Evolutionary conservation across 2,113 vertebrate genomes (phyloP).

Genomic region (Budorcas taxicolor): DNA sequence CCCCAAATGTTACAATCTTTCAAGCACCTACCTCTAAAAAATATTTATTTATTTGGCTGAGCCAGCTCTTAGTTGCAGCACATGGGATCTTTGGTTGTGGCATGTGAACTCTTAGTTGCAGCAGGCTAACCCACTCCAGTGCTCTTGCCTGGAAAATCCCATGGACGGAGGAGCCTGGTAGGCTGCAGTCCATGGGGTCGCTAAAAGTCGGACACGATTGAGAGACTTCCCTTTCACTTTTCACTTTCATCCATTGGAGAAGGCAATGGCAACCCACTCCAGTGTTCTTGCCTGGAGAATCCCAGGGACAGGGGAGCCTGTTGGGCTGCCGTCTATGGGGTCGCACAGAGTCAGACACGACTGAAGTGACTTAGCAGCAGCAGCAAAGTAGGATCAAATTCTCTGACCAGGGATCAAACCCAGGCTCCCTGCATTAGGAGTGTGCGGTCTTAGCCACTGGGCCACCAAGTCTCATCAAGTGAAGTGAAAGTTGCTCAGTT

Average conservation of each 20-base stretch:
- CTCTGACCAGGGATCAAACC: not conserved
- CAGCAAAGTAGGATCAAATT: not conserved
- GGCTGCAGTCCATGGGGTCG: too few relatives aligned
- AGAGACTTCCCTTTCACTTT: too few relatives aligned
- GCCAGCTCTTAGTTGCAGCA: not conserved
- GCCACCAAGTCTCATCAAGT: not conserved
- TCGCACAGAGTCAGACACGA: too few relatives aligned
- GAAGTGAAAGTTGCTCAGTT: not conserved
- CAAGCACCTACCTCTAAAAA: not conserved
- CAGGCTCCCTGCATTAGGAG: not conserved
- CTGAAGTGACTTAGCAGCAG: too few relatives aligned
- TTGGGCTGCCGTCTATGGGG: too few relatives aligned
- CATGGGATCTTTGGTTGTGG: not conserved
- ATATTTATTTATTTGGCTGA: not conserved
- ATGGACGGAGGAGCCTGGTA: too few relatives aligned
- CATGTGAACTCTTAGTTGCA: not conserved
- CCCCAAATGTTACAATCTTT: not conserved
- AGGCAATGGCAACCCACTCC: too few relatives aligned
- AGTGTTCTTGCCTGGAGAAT: too few relatives aligned
- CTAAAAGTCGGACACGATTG: too few relatives aligned
- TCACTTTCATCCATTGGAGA: too few relatives aligned
- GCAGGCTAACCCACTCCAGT: not conserved
- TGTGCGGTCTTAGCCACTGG: not conserved
- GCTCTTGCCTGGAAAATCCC: too few relatives aligned
- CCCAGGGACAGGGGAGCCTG: too few relatives aligned